These are phyloP conservation scores for Podarcis cretensis DNA, from an alignment of 2,113 vertebrate species.

Conservation along the genomic window DNA sequence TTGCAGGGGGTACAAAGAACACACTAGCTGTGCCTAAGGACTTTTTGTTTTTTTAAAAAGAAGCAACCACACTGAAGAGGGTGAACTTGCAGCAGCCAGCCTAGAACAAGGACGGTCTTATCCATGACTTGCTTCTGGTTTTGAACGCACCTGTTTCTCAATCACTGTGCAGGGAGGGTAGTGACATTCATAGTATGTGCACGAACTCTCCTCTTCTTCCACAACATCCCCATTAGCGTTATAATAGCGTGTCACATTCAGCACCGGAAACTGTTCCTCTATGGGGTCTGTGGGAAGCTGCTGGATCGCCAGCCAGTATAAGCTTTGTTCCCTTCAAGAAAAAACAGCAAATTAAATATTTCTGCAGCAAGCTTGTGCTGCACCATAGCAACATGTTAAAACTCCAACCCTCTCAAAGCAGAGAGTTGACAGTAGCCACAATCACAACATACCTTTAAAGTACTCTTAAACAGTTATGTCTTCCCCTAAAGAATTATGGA, in stretches of 20 bases:
- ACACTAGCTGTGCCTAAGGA: background rate
- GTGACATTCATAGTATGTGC: constrained; percentile 98
- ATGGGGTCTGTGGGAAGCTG: constrained; percentile 97
- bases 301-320: constrained; percentile 98
- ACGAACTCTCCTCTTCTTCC: constrained; percentile 96
- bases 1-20: background rate
- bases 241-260: constrained; percentile 95
- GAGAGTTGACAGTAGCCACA: background rate
- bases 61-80: background rate
- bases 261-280: constrained; percentile 95
- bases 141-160: constrained; percentile 89
- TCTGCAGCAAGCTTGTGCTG: background rate
- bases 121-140: no score
- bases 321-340: constrained; percentile 90
- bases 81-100: background rate
- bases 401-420: background rate
- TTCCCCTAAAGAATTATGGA: no score
- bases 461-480: no score
- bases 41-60: background rate
- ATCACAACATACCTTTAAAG: no score
- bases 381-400: accelerated
- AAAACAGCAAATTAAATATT: background rate
- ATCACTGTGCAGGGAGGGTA: constrained; percentile 98
- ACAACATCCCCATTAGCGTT: constrained; percentile 98
- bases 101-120: no score